Evolutionary conservation across 2,797 vertebrate genomes (phyloP).

Genomic region (Lutjanus campechanus): DNA sequence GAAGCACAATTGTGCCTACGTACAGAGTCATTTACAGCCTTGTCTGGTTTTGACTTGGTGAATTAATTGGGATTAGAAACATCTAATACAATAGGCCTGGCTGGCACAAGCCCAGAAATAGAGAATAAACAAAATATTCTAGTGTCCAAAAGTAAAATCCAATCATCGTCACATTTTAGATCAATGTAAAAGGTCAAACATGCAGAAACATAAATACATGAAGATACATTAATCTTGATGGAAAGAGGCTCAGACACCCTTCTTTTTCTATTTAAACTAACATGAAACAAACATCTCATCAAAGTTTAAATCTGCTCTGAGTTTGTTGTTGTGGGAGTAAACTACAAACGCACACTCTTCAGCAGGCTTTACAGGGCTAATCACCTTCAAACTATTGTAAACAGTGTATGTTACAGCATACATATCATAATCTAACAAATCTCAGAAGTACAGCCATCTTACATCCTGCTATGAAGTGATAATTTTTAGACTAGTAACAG

Average conservation of each 20-base stretch:
- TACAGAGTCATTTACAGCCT: slow-evolving; percentile 1
- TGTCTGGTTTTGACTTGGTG: background rate
- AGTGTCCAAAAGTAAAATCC: background rate
- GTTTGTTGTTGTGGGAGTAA: background rate
- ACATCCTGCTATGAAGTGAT: slow-evolving; percentile 19
- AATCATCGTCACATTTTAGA: background rate
- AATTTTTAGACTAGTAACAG: slow-evolving; percentile 53
- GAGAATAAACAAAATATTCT: background rate
- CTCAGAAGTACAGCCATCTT: slow-evolving; percentile 2
- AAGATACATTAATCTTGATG: background rate
- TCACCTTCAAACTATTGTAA: background rate
- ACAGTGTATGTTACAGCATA: background rate
- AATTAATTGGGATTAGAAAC: background rate
- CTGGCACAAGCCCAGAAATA: background rate
- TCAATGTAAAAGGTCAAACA: background rate
- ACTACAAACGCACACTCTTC: background rate
- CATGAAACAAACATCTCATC: background rate
- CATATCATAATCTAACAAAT: background rate
- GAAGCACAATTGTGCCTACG: background rate
- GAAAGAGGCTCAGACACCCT: background rate
- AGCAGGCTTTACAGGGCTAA: background rate
- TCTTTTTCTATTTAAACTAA: background rate
- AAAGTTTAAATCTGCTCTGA: background rate
- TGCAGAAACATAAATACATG: background rate
- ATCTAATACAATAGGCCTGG: background rate